Evolutionary conservation across 2,888 invertebrate genomes (phyloP).

Genomic region (Campoplex capitator): DNA sequence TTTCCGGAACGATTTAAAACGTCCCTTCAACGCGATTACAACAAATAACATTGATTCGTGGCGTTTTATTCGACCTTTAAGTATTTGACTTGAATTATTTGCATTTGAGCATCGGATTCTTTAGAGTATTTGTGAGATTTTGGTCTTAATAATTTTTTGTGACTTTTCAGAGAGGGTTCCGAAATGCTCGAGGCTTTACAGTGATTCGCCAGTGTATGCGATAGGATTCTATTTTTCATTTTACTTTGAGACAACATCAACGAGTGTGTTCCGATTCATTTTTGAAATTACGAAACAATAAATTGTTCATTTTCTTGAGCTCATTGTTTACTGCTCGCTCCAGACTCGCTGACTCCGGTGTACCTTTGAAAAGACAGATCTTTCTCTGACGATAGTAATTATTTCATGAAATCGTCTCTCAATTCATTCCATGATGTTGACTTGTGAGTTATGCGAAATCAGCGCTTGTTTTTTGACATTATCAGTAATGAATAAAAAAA

Average conservation of each 20-base stretch:
- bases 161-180: background rate
- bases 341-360: background rate
- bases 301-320: background rate
- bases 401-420: background rate
- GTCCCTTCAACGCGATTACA: conserved; percentile 29
- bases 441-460: background rate
- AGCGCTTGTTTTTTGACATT: background rate
- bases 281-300: background rate
- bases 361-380: background rate
- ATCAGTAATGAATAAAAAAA: background rate
- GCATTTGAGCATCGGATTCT: background rate
- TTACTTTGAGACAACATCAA: background rate
- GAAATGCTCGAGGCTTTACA: background rate
- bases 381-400: background rate
- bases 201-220: no score
- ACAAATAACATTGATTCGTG: conserved; percentile 40
- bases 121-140: background rate
- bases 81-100: conserved; percentile 19
- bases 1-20: conserved; percentile 59
- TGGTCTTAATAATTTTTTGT: background rate
- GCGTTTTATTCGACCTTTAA: conserved; percentile 1
- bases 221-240: no score
- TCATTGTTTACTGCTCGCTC: background rate
- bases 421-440: background rate
- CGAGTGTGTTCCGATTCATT: background rate